Base-by-base conservation (phyloP, 1,140 invertebrate species). In the Sogatella furcifera region DNA sequence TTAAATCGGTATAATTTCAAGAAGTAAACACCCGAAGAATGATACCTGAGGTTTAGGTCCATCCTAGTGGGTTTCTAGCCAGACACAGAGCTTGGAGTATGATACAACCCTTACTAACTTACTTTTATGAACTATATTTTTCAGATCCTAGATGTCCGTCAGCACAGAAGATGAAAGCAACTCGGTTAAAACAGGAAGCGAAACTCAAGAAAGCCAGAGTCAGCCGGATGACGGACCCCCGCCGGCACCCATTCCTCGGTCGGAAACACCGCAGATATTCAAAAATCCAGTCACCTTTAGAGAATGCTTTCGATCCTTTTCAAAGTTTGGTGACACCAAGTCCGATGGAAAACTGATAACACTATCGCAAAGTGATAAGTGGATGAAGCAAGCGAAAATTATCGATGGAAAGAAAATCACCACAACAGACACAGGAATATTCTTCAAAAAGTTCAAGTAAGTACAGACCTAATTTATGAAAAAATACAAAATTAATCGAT, bases 371-470 rank as follows among this genome's bases (percentile, higher is more conserved):
- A 89, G 88, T 68, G 92, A 95, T 73, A 95, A 95, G 73, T 95
- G 92, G 92, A 89, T 95, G 84, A 95, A 94, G 67, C 92, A 95
- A 70, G 92, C 92, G 0, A 87, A 88, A 69, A 88, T 95, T n/a
- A 89, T 95, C 55, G 92, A 94, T 66, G 85, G 83, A 0, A 93
- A 92, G 73, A 90, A 86, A 67, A 87, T 92, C 59, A 90, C 90
- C 0, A 92, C 91, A 9, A 93, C 89, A 2, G 90, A 94, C 67
- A 93, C 90, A 0, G 90, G 86, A 28, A 93, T 94, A 49, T 83
- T 85, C 69, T 94, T 92, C 72, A 92, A 92, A 71, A 91, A 91
- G 70, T 82, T 92, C 60, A 93, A 92, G 84, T 86, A 74, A 69
- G 76, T 63, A 17, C n/a, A 57, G 44, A 5, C 4, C 1, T 57